Evolutionary conservation across 2,113 vertebrate species (phyloP).

Genomic region (Xenotilapia caudafasciata): DNA sequence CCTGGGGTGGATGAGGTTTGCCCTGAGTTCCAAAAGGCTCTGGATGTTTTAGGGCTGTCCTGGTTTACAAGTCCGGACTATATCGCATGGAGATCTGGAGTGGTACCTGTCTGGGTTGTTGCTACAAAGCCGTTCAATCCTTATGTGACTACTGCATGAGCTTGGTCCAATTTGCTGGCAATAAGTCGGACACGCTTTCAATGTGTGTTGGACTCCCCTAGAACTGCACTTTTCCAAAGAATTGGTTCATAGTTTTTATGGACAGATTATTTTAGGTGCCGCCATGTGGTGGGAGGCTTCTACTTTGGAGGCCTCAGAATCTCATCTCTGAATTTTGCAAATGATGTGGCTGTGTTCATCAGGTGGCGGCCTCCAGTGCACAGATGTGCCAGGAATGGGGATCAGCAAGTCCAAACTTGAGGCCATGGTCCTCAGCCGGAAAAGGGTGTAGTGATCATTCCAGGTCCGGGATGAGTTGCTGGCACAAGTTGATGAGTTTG

Average conservation of each 20-base stretch:
- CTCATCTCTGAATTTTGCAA: neutral
- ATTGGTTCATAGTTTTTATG: neutral
- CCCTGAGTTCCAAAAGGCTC: neutral
- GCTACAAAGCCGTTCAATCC: neutral
- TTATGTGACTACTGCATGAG: neutral
- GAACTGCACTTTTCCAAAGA: neutral
- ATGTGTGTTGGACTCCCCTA: neutral
- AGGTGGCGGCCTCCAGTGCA: neutral
- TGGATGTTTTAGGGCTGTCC: neutral
- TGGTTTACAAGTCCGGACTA: neutral
- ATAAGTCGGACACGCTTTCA: neutral
- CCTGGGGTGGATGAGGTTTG: neutral
- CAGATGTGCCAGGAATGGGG: neutral
- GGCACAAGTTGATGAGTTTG: neutral
- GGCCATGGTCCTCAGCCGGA: neutral
- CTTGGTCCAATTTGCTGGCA: neutral
- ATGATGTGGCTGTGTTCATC: neutral
- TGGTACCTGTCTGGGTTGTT: neutral
- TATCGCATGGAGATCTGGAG: neutral
- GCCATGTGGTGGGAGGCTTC: neutral
- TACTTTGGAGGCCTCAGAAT: neutral
- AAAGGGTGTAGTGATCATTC: neutral
- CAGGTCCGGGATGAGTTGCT: neutral
- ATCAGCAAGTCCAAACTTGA: neutral
- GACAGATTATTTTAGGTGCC: neutral